phyloP scores from a whole-genome alignment of 2,888 invertebrate species.

The Macrostomum cliftonense region DNA sequence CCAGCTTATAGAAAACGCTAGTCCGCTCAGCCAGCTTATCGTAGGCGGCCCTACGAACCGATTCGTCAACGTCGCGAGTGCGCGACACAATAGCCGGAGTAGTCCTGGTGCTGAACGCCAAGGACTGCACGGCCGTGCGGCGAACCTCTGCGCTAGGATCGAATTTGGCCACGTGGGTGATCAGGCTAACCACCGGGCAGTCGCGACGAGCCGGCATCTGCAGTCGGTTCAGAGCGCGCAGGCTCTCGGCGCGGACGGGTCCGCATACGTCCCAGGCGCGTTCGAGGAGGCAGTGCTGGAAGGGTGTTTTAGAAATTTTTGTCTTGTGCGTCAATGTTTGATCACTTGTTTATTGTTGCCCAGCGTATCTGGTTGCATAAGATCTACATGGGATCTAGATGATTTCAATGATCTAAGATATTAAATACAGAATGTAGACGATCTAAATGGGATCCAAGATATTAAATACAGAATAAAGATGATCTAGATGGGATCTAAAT shows the following conservation, averaged over 20 bases:
- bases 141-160: constrained; percentile 59
- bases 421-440: too few species aligned
- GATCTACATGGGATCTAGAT: too few species aligned
- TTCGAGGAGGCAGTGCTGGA: too few species aligned
- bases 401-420: too few species aligned
- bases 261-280: too few species aligned
- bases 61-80: constrained; percentile 56
- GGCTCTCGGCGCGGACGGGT: constrained; percentile 53
- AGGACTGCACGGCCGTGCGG: constrained; percentile 51
- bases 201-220: constrained; percentile 57
- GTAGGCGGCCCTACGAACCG: constrained; percentile 50
- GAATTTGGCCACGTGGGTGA: constrained; percentile 25
- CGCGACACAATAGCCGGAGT: constrained; percentile 52
- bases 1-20: constrained; percentile 47
- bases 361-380: too few species aligned
- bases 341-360: too few species aligned
- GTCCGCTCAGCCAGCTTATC: constrained; percentile 43
- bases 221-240: constrained; percentile 55
- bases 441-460: constrained; percentile 41
- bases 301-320: too few species aligned
- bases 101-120: constrained; percentile 54
- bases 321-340: too few species aligned
- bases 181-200: constrained; percentile 48
- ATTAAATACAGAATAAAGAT: constrained; percentile 45
- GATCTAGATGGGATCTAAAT: too few species aligned